These are phyloP conservation scores for Lophotis ruficrista DNA, from an alignment of 2,113 vertebrate species.

Conservation along the genomic window DNA sequence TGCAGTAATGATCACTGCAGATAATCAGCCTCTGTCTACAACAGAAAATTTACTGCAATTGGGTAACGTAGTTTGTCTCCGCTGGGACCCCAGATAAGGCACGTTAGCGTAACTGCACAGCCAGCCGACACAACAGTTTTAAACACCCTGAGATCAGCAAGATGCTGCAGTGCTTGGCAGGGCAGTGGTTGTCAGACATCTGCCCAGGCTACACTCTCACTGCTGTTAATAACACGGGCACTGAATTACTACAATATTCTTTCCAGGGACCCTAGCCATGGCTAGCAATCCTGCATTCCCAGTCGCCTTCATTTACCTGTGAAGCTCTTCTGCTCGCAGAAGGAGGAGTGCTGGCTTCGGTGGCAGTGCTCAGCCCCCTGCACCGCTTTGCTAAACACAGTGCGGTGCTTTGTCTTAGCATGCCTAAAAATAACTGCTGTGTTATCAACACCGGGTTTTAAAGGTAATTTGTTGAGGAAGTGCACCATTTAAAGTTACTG, in stretches of 20 bases:
- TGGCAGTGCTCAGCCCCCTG: not conserved
- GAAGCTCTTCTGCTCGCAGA: not conserved
- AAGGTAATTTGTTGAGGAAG: not conserved
- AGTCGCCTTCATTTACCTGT: not conserved
- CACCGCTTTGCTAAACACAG: not conserved
- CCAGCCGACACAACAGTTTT: not conserved
- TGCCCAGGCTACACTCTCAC: not conserved
- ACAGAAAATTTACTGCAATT: not conserved
- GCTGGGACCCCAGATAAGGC: not conserved
- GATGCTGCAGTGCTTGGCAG: not conserved
- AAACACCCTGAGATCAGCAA: not conserved
- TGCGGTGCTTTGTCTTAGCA: not conserved
- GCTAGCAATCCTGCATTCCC: not conserved
- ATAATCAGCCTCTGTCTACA: conserved; percentile 26
- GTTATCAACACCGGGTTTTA: not conserved
- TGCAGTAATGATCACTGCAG: conserved; percentile 5
- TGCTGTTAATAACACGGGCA: not conserved
- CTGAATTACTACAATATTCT: not conserved
- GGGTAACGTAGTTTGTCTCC: not conserved
- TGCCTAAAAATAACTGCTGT: not conserved
- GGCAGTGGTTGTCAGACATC: not conserved
- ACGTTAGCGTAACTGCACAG: not conserved
- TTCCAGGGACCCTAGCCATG: not conserved
- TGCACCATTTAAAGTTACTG: not conserved
- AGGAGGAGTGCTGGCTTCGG: not conserved